These are phyloP conservation scores for Sycophaga agraensis DNA, from an alignment of 1,140 invertebrate species.

Conservation along the genomic window DNA sequence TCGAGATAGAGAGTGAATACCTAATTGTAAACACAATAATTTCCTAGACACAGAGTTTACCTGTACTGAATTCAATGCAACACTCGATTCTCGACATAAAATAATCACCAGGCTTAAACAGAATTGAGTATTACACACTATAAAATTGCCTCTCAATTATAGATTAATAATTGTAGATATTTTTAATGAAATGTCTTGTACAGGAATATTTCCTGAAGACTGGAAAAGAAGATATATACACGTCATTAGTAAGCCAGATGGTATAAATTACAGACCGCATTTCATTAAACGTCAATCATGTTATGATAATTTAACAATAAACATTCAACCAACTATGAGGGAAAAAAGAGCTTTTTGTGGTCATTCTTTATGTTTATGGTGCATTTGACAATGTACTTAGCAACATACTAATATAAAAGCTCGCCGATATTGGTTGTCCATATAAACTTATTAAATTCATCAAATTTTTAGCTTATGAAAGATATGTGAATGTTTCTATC, in stretches of 20 bases:
- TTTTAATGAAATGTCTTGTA: constrained; percentile 19
- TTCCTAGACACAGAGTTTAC: not conserved
- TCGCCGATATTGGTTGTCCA: not conserved
- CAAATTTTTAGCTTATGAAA: not conserved
- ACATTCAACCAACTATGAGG: not conserved
- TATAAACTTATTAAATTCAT: not conserved
- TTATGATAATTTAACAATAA: not conserved
- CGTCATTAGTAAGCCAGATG: constrained; percentile 19
- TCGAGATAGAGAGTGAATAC: not conserved
- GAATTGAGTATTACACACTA: not conserved
- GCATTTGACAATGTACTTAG: constrained; percentile 7
- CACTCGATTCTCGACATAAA: not conserved
- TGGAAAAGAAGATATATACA: constrained; percentile 23
- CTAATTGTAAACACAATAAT: not conserved
- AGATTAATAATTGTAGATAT: constrained; percentile 10
- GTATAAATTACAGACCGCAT: constrained; percentile 24
- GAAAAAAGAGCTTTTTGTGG: not conserved
- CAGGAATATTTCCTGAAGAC: constrained; percentile 6
- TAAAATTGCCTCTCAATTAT: not conserved
- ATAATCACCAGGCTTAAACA: not conserved
- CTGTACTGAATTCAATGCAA: not conserved
- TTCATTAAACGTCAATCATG: constrained; percentile 8
- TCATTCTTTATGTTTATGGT: not conserved
- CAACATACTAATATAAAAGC: not conserved
- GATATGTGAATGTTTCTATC: not conserved